Percentiles rank a stretch among this genome's conserved stretches.
These are phyloP conservation scores for Scaptomyza pallida DNA, from an alignment of 1,140 invertebrate species.

Conservation along the genomic window DNA sequence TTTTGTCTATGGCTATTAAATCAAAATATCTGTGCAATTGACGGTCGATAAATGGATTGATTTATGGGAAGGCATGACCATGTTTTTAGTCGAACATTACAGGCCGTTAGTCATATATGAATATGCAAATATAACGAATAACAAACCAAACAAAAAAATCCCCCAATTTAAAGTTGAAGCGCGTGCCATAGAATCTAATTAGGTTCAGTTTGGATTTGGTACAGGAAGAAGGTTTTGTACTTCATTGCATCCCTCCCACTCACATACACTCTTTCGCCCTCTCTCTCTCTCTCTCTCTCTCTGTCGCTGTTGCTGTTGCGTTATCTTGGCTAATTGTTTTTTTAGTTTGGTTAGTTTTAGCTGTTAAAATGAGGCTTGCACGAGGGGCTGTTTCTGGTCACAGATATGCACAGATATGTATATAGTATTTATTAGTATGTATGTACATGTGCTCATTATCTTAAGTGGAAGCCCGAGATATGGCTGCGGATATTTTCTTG, in stretches of 20 bases:
- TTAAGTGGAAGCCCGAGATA: slow-evolving; percentile 27
- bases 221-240: slow-evolving; percentile 33
- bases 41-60: slow-evolving; percentile 6
- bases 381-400: background rate
- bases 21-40: background rate
- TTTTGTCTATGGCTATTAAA: background rate
- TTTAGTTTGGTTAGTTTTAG: slow-evolving; percentile 9
- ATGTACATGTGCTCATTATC: slow-evolving; percentile 31
- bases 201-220: slow-evolving; percentile 29
- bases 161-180: slow-evolving; percentile 14
- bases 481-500: slow-evolving; percentile 40
- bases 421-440: background rate
- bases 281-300: background rate
- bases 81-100: background rate
- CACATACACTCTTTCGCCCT: too few species aligned
- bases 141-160: too few species aligned
- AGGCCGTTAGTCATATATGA: background rate
- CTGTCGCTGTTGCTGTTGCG: background rate
- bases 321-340: slow-evolving; percentile 6
- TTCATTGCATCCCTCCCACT: background rate
- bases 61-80: slow-evolving; percentile 2
- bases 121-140: too few species aligned
- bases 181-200: slow-evolving; percentile 37
- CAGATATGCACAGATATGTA: slow-evolving; percentile 3
- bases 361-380: background rate